phyloP scores from a whole-genome alignment of 1,140 invertebrate species.

The Belonocnema kinseyi region DNA sequence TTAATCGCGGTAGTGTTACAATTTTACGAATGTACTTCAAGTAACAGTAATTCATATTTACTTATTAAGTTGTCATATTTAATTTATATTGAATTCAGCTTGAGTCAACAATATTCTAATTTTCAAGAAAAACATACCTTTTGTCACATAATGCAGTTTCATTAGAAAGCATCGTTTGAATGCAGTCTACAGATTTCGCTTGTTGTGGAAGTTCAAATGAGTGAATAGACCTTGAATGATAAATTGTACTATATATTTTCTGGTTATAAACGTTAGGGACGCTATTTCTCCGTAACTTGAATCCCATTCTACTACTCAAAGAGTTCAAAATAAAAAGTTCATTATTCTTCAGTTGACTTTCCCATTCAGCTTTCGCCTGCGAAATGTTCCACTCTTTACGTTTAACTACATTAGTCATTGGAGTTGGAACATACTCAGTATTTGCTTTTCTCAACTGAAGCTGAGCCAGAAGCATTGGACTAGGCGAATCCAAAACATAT shows the following conservation, averaged over 20 bases:
- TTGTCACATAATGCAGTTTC: slow-evolving; percentile 36
- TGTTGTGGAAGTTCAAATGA: slow-evolving; percentile 40
- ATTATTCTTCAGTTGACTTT: slow-evolving; percentile 48
- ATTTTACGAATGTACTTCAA: too few species aligned
- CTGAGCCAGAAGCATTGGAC: slow-evolving; percentile 79
- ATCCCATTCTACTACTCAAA: slow-evolving; percentile 26
- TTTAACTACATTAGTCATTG: slow-evolving; percentile 71
- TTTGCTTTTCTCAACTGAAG: slow-evolving; percentile 73
- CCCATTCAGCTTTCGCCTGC: slow-evolving; percentile 63
- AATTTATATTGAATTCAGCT: too few species aligned
- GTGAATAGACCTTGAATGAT: slow-evolving; percentile 37
- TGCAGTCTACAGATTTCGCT: slow-evolving; percentile 64
- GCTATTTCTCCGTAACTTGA: slow-evolving; percentile 49
- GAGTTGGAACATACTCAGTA: slow-evolving; percentile 72
- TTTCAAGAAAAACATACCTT: too few species aligned
- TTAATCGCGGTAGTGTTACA: too few species aligned
- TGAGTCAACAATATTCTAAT: too few species aligned
- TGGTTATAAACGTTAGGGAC: slow-evolving; percentile 42
- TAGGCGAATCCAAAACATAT: slow-evolving; percentile 79
- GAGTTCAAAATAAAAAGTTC: slow-evolving; percentile 37
- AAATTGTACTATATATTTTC: slow-evolving; percentile 48
- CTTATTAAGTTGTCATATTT: too few species aligned
- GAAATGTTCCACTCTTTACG: slow-evolving; percentile 76
- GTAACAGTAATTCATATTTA: too few species aligned
- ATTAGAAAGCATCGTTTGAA: slow-evolving; percentile 58